Base-by-base conservation (phyloP, 2,888 invertebrate species). In the Plemyria rubiginata region DNA sequence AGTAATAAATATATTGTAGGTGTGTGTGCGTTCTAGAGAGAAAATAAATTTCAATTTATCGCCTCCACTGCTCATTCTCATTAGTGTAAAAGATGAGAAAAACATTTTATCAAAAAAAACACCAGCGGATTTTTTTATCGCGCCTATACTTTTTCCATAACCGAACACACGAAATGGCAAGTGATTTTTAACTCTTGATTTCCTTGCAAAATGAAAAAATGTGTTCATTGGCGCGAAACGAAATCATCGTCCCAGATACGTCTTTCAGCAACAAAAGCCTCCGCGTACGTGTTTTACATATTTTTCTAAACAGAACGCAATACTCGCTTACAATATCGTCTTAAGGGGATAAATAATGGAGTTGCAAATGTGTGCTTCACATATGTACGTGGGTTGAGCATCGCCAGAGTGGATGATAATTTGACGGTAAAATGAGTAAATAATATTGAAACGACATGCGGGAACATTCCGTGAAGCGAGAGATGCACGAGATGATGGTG, bases 11-110 rank as follows among this genome's bases (percentile, higher is more conserved):
- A 85, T 85, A 83, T 83, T 79, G 70, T 79, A 74, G 83, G 78
- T 82, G 74, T 60, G 54, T 56, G 61, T 76, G 79, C 78, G 78
- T 81, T 75, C 74, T 72, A 71, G 65, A 75, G 73, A 78, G 81
- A 81, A 86, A 85, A 86, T 86, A 88, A 86, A 88, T 88, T 85
- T 84, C 78, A 87, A 88, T 88, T 85, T 86, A 85, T 84, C 74
- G 81, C 80, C 75, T 80, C 73, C 78, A 78, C 79, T 79, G 77
- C 84, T 85, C 81, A 79, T 86, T 87, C 80, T 87, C 82, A 85
- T 88, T 85, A 87, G 73, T 80, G 80, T 79, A 81, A 84, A 82
- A 82, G 79, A 83, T 79, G 82, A 74, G 77, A 82, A 80, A 81
- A 82, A 82, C 76, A 79, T 84, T 85, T 81, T 85, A 82, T 81